phyloP scores from a whole-genome alignment of 2,797 vertebrate genomes.

The Chloroceryle amazona region DNA sequence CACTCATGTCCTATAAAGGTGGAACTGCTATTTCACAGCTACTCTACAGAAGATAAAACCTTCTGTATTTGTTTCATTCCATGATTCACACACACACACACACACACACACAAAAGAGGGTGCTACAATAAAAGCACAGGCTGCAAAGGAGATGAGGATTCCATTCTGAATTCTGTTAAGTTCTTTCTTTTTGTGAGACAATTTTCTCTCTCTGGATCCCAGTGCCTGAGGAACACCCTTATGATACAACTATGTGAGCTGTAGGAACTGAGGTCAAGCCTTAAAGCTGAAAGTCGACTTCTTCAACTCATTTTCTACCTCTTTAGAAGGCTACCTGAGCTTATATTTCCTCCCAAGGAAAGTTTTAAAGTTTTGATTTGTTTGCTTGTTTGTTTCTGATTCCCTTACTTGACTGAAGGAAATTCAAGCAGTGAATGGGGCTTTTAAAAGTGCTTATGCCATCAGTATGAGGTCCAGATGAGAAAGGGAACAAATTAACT shows the following conservation, averaged over 20 bases:
- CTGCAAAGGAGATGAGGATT: neutral
- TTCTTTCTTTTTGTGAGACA: neutral
- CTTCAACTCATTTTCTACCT: neutral
- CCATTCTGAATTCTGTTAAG: neutral
- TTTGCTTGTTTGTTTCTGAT: neutral
- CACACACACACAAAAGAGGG: neutral
- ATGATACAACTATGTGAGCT: neutral
- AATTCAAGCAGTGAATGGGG: neutral
- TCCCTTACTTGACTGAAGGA: neutral
- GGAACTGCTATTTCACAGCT: neutral
- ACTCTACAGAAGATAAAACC: neutral
- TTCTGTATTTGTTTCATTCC: neutral
- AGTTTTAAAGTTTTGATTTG: neutral
- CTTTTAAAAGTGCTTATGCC: neutral
- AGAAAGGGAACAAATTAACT: neutral
- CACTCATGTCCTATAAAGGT: neutral
- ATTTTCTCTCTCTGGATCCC: neutral
- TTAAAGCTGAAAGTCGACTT: neutral
- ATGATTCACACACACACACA: neutral
- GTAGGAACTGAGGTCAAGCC: neutral
- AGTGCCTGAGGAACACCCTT: neutral
- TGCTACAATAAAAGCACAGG: neutral
- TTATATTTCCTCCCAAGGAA: neutral
- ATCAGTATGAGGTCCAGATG: neutral
- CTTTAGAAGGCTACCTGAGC: neutral